Conservation (phyloP, 2,888 invertebrate genomes). For the Drosophila neutralis region DNA sequence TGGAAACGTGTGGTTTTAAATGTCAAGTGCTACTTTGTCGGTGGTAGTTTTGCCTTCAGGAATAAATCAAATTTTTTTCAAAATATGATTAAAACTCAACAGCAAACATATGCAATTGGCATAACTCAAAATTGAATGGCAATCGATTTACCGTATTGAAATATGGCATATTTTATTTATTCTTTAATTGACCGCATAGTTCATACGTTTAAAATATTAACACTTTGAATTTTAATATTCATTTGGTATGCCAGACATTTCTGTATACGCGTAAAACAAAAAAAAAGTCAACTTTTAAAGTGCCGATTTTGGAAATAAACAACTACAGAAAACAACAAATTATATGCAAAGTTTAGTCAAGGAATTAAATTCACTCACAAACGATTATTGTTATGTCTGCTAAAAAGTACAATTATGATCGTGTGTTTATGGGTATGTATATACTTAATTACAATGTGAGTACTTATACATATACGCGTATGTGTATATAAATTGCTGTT, state of each 20-base stretch:
- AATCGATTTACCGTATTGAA: constrained; percentile 8
- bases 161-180: constrained; percentile 16
- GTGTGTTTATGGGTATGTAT: constrained; percentile 6
- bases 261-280: background rate
- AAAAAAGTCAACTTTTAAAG: background rate
- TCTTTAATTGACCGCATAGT: constrained; percentile 44
- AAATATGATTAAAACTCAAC: constrained; percentile 4
- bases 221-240: background rate
- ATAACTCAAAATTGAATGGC: constrained; percentile 7
- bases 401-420: constrained; percentile 6
- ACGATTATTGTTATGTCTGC: constrained; percentile 18
- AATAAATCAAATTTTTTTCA: background rate
- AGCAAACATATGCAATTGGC: constrained; percentile 8
- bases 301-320: background rate
- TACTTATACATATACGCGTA: constrained; percentile 11
- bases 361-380: constrained; percentile 24
- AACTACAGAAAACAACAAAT: constrained; percentile 6
- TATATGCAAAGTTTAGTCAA: constrained; percentile 46
- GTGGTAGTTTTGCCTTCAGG: constrained; percentile 63
- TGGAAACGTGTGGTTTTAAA: constrained; percentile 46
- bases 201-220: constrained; percentile 7
- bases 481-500: constrained; percentile 27
- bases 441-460: constrained; percentile 8
- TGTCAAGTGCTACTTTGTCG: constrained; percentile 67
- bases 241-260: background rate